Conservation (phyloP, 2,888 invertebrate genomes). For the Anthophora plumipes region DNA sequence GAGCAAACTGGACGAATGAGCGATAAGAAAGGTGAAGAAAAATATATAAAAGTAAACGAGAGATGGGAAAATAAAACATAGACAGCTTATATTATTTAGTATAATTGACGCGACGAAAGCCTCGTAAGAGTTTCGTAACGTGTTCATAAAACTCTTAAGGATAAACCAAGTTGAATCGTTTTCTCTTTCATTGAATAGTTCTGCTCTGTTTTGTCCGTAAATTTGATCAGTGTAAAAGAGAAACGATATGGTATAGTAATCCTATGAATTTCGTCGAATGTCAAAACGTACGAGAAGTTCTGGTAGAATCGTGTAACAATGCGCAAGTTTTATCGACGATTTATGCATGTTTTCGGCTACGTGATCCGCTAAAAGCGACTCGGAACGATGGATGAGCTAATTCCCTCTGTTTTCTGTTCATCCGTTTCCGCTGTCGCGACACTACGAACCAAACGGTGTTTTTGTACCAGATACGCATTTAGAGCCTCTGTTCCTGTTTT, state of each 20-base stretch:
- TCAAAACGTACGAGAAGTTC: conserved; percentile 47
- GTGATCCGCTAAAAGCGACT: too few relatives aligned
- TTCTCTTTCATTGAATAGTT: too few relatives aligned
- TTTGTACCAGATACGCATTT: background rate
- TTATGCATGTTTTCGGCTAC: conserved; percentile 17
- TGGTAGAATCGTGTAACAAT: conserved; percentile 1
- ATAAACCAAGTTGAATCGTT: too few relatives aligned
- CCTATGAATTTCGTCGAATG: conserved; percentile 58
- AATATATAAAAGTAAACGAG: too few relatives aligned
- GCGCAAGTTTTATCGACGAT: conserved; percentile 17
- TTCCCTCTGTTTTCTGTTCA: background rate
- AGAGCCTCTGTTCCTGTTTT: too few relatives aligned
- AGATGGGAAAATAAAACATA: too few relatives aligned
- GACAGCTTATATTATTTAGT: too few relatives aligned
- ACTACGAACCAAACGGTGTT: background rate
- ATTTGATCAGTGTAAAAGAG: conserved; percentile 37
- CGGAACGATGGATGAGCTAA: background rate
- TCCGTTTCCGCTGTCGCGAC: background rate
- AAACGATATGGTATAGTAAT: conserved; percentile 61
- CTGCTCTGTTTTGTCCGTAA: conserved; percentile 20
- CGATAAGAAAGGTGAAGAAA: too few relatives aligned
- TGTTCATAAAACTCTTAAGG: too few relatives aligned
- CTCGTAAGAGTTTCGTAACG: too few relatives aligned
- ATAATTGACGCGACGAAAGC: too few relatives aligned
- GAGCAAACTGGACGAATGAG: too few relatives aligned